These are phyloP conservation scores for Chionis minor DNA, from an alignment of 2,113 vertebrate species.

Conservation along the genomic window DNA sequence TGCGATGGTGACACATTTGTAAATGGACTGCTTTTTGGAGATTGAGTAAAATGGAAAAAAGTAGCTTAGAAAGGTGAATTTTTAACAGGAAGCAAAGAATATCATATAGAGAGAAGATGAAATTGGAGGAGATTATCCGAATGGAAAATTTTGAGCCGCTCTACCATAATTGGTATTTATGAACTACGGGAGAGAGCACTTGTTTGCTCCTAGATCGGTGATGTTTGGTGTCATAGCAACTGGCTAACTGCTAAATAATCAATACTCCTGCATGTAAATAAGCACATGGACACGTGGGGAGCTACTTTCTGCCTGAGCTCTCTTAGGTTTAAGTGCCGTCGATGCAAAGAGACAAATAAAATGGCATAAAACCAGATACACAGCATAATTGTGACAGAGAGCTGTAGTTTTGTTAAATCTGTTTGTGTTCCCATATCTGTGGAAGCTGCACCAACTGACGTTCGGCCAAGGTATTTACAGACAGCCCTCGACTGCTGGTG, in stretches of 20 bases:
- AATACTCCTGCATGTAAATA: rapidly evolving
- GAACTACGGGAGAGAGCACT: neutral
- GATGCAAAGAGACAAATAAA: neutral
- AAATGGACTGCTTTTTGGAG: neutral
- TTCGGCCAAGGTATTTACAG: rapidly evolving
- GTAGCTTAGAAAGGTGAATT: rapidly evolving
- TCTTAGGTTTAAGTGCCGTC: neutral
- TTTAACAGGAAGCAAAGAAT: neutral
- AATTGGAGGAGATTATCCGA: rapidly evolving
- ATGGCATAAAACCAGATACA: rapidly evolving
- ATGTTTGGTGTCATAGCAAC: neutral
- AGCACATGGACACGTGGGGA: rapidly evolving
- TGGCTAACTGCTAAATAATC: neutral
- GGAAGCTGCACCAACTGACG: rapidly evolving
- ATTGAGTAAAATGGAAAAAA: rapidly evolving
- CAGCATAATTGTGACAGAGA: rapidly evolving
- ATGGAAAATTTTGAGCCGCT: neutral
- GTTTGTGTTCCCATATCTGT: rapidly evolving
- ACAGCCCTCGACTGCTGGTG: neutral
- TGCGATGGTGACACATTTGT: rapidly evolving
- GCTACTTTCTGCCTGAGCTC: neutral
- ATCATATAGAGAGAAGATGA: rapidly evolving
- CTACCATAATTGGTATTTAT: neutral
- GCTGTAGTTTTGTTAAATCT: rapidly evolving
- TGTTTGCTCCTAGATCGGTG: neutral